Evolutionary conservation across 2,888 invertebrate species (phyloP), one percentile per base, ranked within the genome.

Genomic region (Dicyrtomina minuta): DNA sequence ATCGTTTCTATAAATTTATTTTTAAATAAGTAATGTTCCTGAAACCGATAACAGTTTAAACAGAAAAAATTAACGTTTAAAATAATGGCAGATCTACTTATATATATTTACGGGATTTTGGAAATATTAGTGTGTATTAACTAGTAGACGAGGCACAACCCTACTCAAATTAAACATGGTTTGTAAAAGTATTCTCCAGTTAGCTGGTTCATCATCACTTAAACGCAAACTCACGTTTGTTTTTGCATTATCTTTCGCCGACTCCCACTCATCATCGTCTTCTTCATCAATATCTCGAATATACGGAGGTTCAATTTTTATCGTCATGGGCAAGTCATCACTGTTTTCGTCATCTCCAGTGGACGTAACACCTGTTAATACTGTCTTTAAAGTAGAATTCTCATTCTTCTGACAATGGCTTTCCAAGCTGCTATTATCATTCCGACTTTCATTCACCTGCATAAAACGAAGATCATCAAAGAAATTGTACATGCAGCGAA

Each of bases 281-380:
- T 75, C 77, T 56, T 79, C 79, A 68, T 80, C 80, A 70, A 80
- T 80, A 62, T 80, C 80, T 61, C 79, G 76, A 17, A 80, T 80
- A 70, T 79, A 79, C 6, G 80, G 80, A 15, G 80, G 81, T 66
- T 81, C 80, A 59, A 81, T 79, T 77, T 81, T 81, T 39, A 81
- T 81, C 77, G 76, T 74, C 71, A 74, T 72, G 61, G 75, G 71
- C 49, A 75, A 59, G 43, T 77, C 75, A 56, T 74, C 71, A 53
- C 70, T 65, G 13, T 62, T 68, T n/a, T 74, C 72, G 56, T 72
- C 75, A 17, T 68, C 73, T 27, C 49, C 26, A n/a, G 68, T 20
- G n/a, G 65, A 24, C 6, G 59, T 33, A 20, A 66, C 44, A 22
- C 60, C 51, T 3, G 44, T 27, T 51, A 66, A 66, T 66, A 66